Conservation (phyloP, 2,888 invertebrate genomes). For the Leptarthrus brevirostris region DNA sequence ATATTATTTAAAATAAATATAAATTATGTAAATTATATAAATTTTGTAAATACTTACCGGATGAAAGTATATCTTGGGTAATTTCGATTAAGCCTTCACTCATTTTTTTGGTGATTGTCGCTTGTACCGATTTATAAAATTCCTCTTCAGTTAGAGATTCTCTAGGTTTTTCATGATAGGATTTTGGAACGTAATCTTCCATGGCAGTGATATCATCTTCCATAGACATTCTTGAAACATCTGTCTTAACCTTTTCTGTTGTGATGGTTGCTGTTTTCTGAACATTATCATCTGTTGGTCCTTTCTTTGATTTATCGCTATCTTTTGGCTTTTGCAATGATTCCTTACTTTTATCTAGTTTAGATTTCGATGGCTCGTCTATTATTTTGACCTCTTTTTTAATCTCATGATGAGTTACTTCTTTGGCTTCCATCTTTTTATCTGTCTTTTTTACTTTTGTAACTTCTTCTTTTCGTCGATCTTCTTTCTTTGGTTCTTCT, state of each 20-base stretch:
- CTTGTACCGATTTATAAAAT: conserved; percentile 65
- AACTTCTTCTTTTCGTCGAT: conserved; percentile 51
- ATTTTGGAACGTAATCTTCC: conserved; percentile 56
- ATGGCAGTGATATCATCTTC: conserved; percentile 25
- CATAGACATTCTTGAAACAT: neutral
- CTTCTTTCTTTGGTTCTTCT: conserved; percentile 56
- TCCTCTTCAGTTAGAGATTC: conserved; percentile 65
- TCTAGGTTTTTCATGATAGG: conserved; percentile 59
- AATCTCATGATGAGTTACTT: neutral
- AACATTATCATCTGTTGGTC: conserved; percentile 17
- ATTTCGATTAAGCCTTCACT: conserved; percentile 64
- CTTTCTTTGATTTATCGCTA: neutral
- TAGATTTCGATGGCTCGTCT: neutral
- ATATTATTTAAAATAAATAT: too few species aligned
- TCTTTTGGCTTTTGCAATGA: neutral
- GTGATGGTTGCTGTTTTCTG: neutral
- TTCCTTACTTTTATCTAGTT: neutral
- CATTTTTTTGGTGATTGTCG: conserved; percentile 65
- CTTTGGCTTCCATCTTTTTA: neutral
- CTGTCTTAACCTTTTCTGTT: conserved; percentile 4
- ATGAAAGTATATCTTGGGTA: conserved; percentile 59
- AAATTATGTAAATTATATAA: too few species aligned
- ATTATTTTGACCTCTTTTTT: neutral
- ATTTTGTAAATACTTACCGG: conserved; percentile 55
- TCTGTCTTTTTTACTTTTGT: neutral